phyloP scores from a whole-genome alignment of 2,888 invertebrate species.

The Alcis repandata region DNA sequence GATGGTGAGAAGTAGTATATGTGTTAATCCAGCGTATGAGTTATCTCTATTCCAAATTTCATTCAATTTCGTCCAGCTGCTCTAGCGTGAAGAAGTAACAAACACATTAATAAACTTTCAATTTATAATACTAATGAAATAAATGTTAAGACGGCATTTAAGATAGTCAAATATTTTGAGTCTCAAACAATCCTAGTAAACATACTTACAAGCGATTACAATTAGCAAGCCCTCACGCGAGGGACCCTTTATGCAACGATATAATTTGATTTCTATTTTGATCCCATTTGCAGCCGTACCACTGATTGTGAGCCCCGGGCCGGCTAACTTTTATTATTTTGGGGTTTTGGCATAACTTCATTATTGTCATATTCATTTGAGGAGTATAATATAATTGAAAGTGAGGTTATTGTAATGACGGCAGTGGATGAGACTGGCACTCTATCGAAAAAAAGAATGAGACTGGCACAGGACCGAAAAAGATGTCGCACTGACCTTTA shows the following conservation, averaged over 20 bases:
- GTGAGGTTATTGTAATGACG: conserved; percentile 13
- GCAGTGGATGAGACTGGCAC: too few relatives aligned
- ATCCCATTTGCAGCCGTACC: conserved; percentile 68
- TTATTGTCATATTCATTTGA: conserved; percentile 33
- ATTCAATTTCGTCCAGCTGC: too few relatives aligned
- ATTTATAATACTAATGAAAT: too few relatives aligned
- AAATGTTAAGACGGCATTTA: background rate
- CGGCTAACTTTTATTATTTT: conserved; percentile 51
- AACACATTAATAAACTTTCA: too few relatives aligned
- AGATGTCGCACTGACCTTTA: too few relatives aligned
- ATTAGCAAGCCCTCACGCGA: conserved; percentile 58
- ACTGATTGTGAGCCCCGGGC: conserved; percentile 67
- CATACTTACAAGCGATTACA: conserved; percentile 61
- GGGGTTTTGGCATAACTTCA: conserved; percentile 35
- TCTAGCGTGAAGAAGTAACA: too few relatives aligned
- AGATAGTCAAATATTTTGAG: conserved; percentile 16
- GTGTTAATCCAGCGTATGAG: too few relatives aligned
- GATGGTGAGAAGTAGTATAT: too few relatives aligned
- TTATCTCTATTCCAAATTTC: too few relatives aligned
- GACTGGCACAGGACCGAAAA: too few relatives aligned
- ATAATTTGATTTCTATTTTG: conserved; percentile 81
- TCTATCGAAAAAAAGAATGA: too few relatives aligned
- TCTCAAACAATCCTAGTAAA: conserved; percentile 48
- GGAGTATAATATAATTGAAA: conserved; percentile 26
- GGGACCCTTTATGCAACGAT: conserved; percentile 65